A percentile compares a stretch with the other conserved stretches of the same genome.
Evolutionary conservation across 2,888 invertebrate genomes (phyloP).

Genomic region (Crossocerus cetratus): DNA sequence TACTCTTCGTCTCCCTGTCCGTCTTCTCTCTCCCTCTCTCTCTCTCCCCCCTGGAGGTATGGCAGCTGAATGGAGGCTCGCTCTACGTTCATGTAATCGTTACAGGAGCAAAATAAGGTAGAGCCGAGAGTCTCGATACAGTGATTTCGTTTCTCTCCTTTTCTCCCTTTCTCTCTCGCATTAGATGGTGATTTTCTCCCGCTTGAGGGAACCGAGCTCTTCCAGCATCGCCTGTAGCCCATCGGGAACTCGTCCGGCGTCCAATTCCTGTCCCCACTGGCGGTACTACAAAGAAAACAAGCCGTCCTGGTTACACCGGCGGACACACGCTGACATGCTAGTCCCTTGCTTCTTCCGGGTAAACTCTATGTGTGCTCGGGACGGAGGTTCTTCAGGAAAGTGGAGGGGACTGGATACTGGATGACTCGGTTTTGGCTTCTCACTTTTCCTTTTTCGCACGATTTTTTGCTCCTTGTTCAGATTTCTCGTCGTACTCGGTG

Average conservation of each 20-base stretch:
- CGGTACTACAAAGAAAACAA: slow-evolving; percentile 83
- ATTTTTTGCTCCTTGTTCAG: not conserved
- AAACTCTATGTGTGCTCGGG: not conserved
- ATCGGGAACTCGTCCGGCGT: slow-evolving; percentile 89
- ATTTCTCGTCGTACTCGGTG: not conserved
- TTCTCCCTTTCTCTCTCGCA: slow-evolving; percentile 26
- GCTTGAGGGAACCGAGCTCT: slow-evolving; percentile 85
- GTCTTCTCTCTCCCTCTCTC: not conserved
- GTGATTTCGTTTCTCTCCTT: slow-evolving; percentile 39
- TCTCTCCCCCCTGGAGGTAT: not conserved
- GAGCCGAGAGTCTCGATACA: slow-evolving; percentile 23
- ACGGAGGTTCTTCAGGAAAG: not conserved
- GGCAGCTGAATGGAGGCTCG: not conserved
- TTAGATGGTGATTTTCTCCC: slow-evolving; percentile 77
- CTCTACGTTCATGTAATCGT: not conserved
- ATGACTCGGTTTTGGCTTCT: not conserved
- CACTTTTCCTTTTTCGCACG: not conserved
- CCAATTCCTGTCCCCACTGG: slow-evolving; percentile 88
- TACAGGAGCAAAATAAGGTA: slow-evolving; percentile 23
- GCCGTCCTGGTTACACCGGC: slow-evolving; percentile 28
- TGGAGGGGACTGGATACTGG: not conserved
- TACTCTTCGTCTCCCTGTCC: not conserved
- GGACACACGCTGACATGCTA: slow-evolving; percentile 8
- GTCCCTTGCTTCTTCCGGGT: slow-evolving; percentile 2
- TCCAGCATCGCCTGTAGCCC: slow-evolving; percentile 87